phyloP scores from a whole-genome alignment of 2,888 invertebrate genomes.

The Cabera pusaria region DNA sequence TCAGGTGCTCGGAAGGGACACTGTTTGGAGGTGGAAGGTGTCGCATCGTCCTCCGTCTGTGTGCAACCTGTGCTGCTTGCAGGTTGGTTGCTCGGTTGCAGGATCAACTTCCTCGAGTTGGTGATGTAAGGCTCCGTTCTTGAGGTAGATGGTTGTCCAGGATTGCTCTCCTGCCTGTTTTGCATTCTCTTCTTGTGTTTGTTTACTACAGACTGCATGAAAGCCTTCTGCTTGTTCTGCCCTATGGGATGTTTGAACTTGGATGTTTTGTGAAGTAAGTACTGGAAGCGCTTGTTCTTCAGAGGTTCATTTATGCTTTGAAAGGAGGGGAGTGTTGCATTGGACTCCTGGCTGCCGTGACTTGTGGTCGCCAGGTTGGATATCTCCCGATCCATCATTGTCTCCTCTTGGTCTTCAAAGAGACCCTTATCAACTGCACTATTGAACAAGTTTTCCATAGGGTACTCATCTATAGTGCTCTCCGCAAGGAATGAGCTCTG shows the following conservation, averaged over 20 bases:
- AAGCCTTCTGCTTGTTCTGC: conserved; percentile 77
- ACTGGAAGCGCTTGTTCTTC: conserved; percentile 78
- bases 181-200: conserved; percentile 79
- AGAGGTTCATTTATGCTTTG: conserved; percentile 75
- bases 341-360: conserved; percentile 67
- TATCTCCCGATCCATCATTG: conserved; percentile 78
- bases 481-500: conserved; percentile 77
- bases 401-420: conserved; percentile 74
- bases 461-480: conserved; percentile 77
- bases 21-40: conserved; percentile 70
- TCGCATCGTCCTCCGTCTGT: conserved; percentile 57
- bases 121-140: conserved; percentile 66
- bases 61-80: too few relatives aligned
- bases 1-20: conserved; percentile 60
- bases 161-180: conserved; percentile 55
- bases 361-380: conserved; percentile 77
- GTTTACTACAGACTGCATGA: conserved; percentile 78
- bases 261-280: conserved; percentile 76
- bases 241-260: conserved; percentile 78
- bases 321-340: conserved; percentile 67
- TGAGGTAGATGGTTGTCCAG: conserved; percentile 71
- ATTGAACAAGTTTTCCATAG: conserved; percentile 78
- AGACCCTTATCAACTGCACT: conserved; percentile 77
- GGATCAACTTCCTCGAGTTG: conserved; percentile 61
- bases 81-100: conserved; percentile 60